phyloP scores from a whole-genome alignment of 1,140 invertebrate genomes.

The Pseudomyrmex flavicornis region DNA sequence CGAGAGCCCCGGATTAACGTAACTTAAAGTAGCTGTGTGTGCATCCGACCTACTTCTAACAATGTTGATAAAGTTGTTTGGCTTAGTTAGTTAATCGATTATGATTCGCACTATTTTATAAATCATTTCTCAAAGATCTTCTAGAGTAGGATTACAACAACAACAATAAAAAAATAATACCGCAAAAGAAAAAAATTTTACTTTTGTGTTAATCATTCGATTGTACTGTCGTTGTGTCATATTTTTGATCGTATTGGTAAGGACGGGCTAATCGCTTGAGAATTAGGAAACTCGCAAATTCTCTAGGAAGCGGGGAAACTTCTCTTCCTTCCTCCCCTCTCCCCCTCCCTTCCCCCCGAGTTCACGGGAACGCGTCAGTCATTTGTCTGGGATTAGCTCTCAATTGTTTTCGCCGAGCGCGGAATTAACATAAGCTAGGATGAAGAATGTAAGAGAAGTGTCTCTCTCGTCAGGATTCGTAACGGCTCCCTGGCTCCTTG shows the following conservation, averaged over 20 bases:
- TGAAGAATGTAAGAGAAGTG: conserved; percentile 82
- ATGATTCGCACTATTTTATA: too few relatives aligned
- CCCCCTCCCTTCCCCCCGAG: neutral
- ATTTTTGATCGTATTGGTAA: conserved; percentile 6
- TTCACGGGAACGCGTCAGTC: conserved; percentile 79
- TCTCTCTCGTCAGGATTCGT: conserved; percentile 74
- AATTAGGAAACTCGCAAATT: conserved; percentile 68
- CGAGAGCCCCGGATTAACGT: conserved; percentile 33
- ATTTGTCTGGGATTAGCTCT: conserved; percentile 85
- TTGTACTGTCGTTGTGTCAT: conserved; percentile 6
- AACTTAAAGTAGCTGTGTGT: conserved; percentile 15
- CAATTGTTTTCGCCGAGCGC: conserved; percentile 81
- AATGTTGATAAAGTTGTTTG: conserved; percentile 5
- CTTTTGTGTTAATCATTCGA: neutral
- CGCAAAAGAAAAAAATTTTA: neutral
- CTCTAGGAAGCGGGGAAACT: conserved; percentile 36
- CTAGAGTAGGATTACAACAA: neutral
- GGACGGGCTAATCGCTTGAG: conserved; percentile 13
- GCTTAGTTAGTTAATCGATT: neutral
- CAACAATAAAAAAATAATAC: neutral
- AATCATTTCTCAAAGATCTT: neutral
- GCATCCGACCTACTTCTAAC: conserved; percentile 59
- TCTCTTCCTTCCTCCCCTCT: neutral
- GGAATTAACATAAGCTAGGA: conserved; percentile 85
- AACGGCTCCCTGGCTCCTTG: conserved; percentile 64